Base-by-base conservation (phyloP, 1,140 invertebrate genomes). In the Laodelphax striatellus region DNA sequence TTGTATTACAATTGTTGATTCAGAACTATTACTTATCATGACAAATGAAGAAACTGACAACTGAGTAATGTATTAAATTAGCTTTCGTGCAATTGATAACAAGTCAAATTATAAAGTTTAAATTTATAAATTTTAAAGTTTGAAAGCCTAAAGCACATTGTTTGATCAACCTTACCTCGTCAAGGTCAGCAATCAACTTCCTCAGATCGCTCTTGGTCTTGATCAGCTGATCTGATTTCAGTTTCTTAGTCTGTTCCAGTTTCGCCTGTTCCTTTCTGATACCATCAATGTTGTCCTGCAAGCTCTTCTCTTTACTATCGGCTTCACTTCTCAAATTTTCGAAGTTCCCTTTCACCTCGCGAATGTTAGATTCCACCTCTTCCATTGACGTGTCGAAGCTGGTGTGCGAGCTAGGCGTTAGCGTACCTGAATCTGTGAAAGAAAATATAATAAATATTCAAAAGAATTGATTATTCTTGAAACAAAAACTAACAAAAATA, bases 231-330 rank as follows among this genome's bases (percentile, higher is more conserved):
- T 67, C 62, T 10, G 62, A 64, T 63, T 77, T 75, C 0, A 73
- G 69, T 13, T 64, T 57, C 2, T 77, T 72, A 34, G 71, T 70
- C 63, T 76, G 74, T 63, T 80, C 73, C 1, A 73, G 62, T 54
- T 72, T 73, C 8, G 71, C 73, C 4, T 72, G 58, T 16, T 74
- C 70, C 38, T 74, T 75, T 2, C 76, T 69, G 5, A 72, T 55
- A 42, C 68, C 64, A 69, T 79, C 75, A 52, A 81, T 76, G 60
- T 71, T 65, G 1, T 64, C 60, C 67, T 80, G 79, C 14, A 76
- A 61, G 2, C 66, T 46, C 38, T 69, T 70, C 61, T 81, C 76
- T 16, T 70, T 67, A 43, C 55, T 53, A 17, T 67, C 67, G 9
- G 64, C 31, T 17, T 66, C 14, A 24, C 63, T 57, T 42, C 62